Percentiles rank a stretch among this genome's conserved stretches.
These are phyloP conservation scores for Ictidomys tridecemlineatus DNA, from an alignment of 2,113 vertebrate genomes.

Conservation along the genomic window DNA sequence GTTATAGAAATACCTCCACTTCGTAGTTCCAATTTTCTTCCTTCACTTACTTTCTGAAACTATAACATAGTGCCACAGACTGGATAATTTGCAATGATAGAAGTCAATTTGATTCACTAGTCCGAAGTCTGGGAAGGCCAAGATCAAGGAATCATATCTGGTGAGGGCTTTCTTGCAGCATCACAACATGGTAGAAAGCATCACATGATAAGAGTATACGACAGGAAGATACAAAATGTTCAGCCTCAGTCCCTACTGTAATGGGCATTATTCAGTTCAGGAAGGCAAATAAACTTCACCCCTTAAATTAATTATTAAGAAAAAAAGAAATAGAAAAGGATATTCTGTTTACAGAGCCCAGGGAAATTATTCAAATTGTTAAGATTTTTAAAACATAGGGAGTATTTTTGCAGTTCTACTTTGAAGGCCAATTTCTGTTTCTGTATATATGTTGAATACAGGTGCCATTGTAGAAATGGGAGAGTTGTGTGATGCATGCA, in stretches of 20 bases:
- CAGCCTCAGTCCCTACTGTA: too few relatives aligned
- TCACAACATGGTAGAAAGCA: not conserved
- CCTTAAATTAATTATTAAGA: not conserved
- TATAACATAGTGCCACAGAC: not conserved
- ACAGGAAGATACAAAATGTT: too few relatives aligned
- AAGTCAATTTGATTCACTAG: not conserved
- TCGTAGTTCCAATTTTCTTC: not conserved
- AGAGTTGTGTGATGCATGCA: too few relatives aligned
- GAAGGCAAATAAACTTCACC: too few relatives aligned
- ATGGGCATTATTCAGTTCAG: too few relatives aligned
- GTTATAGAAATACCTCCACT: not conserved
- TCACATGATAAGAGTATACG: not conserved
- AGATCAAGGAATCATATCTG: not conserved
- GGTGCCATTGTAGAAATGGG: not conserved
- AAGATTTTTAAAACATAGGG: not conserved
- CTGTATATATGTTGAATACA: not conserved
- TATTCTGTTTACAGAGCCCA: too few relatives aligned
- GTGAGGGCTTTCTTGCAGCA: not conserved
- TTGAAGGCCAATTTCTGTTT: not conserved
- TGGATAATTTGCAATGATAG: not conserved
- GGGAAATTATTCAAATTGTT: not conserved
- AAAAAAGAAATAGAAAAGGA: not conserved
- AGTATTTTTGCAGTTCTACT: not conserved
- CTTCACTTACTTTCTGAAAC: not conserved
- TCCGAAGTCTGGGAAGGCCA: not conserved